phyloP scores from a whole-genome alignment of 2,888 invertebrate genomes.

The Zeuzera pyrina region DNA sequence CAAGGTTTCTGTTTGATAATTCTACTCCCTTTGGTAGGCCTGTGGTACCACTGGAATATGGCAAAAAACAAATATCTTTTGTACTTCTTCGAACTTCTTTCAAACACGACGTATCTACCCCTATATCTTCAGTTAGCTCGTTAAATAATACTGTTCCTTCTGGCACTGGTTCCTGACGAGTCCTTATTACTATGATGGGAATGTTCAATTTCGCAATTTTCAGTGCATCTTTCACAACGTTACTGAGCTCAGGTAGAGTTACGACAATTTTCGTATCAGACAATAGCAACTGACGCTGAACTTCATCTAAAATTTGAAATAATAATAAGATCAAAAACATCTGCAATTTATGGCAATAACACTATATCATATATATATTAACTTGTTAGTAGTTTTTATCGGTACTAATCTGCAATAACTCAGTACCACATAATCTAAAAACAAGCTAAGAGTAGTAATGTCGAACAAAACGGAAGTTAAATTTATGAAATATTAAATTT shows the following conservation, averaged over 20 bases:
- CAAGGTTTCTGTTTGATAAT: constrained; percentile 74
- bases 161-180: constrained; percentile 30
- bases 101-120: constrained; percentile 68
- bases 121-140: constrained; percentile 72
- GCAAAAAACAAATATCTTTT: constrained; percentile 78
- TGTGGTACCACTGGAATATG: constrained; percentile 91
- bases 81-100: constrained; percentile 50
- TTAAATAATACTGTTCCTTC: constrained; percentile 74
- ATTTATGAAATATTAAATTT: too few species aligned
- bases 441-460: too few species aligned
- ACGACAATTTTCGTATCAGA: constrained; percentile 76
- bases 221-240: constrained; percentile 59
- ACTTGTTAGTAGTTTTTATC: too few species aligned
- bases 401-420: too few species aligned
- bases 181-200: constrained; percentile 69
- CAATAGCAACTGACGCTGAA: constrained; percentile 75
- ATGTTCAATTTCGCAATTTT: constrained; percentile 59
- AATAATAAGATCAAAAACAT: constrained; percentile 1
- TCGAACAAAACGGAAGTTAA: too few species aligned
- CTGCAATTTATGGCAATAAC: not conserved
- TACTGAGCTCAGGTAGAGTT: constrained; percentile 68
- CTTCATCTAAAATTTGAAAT: constrained; percentile 75
- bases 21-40: constrained; percentile 86
- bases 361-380: not conserved
- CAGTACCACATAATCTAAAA: too few species aligned